Base-by-base conservation (phyloP, 2,888 invertebrate species). In the Rhingia campestris region DNA sequence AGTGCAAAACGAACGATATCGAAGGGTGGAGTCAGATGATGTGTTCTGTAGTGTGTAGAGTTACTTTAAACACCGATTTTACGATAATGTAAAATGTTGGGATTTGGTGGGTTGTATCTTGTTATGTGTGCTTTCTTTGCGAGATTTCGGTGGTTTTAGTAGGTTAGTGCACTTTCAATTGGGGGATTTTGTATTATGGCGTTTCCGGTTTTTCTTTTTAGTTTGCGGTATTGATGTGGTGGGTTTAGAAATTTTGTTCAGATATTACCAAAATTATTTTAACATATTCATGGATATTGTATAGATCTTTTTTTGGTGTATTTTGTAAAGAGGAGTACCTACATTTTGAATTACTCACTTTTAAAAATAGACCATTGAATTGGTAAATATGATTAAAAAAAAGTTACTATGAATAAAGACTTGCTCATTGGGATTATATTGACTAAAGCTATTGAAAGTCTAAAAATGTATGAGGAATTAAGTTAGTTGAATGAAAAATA, bases 181-280 rank as follows among this genome's bases (percentile, higher is more conserved):
- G 12, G 7, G 12, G 9, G 70, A 47, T 64, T 69, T 74, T 39
- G 32, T 30, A 45, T 37, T 64, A 54, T 61, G 39, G 43, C 22
- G 33, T 61, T 64, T 72, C 43, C 45, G 32, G n/a, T 66, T 70
- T 81, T 66, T 10, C 14, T 37, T 43, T 41, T 70, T 64, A 7
- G 39, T 49, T 5, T 70, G 70, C 9, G 67, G 69, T 51, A 51
- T 53, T 14, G 32, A 39, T 33, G 10, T 32, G 6, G n/a, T 22
- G 22, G 22, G 22, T 22, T 22, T 2, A 22, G 7, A 30, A 4
- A 30, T 53, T 6, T 70, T 51, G 59, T 61, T 22, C 41, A 41
- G 77, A 74, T 82, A 82, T 82, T 74, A 77, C 73, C 67, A 73
- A 82, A 79, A 82, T 82, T 81, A 81, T 72, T 72, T 76, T 10